These are phyloP conservation scores for Corydoras maculifer DNA, from an alignment of 2,113 vertebrate species.

Conservation along the genomic window DNA sequence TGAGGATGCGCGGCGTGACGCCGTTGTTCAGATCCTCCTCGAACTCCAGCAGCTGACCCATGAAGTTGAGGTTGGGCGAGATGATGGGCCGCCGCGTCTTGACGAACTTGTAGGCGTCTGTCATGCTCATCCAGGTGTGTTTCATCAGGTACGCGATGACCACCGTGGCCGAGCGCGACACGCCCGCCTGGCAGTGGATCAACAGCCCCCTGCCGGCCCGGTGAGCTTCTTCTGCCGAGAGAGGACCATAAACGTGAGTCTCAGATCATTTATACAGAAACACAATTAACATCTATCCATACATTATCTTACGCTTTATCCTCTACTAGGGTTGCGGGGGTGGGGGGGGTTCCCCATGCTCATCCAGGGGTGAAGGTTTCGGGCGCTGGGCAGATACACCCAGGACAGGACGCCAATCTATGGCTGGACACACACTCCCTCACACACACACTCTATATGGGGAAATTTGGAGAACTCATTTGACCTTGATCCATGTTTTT, in stretches of 20 bases:
- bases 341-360: no score
- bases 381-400: no score
- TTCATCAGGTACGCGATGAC: conserved; percentile 99
- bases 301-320: no score
- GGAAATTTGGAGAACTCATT: no score
- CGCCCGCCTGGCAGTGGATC: conserved; percentile 96
- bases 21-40: conserved; percentile 97
- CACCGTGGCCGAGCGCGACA: conserved; percentile 95
- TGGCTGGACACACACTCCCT: no score
- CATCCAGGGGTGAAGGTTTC: no score
- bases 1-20: conserved; percentile 91
- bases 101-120: conserved; percentile 96
- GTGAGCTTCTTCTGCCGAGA: conserved; percentile 88
- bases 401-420: no score
- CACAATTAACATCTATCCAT: no score
- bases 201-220: conserved; percentile 88
- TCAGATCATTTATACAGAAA: no score
- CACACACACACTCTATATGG: no score
- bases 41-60: conserved; percentile 97
- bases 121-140: conserved; percentile 99
- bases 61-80: conserved; percentile 98
- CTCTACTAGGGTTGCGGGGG: no score
- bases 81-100: conserved; percentile 96
- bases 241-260: background rate
- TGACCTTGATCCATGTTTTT: no score